These are phyloP conservation scores for Galendromus occidentalis DNA, from an alignment of 1,140 invertebrate species.

Conservation along the genomic window DNA sequence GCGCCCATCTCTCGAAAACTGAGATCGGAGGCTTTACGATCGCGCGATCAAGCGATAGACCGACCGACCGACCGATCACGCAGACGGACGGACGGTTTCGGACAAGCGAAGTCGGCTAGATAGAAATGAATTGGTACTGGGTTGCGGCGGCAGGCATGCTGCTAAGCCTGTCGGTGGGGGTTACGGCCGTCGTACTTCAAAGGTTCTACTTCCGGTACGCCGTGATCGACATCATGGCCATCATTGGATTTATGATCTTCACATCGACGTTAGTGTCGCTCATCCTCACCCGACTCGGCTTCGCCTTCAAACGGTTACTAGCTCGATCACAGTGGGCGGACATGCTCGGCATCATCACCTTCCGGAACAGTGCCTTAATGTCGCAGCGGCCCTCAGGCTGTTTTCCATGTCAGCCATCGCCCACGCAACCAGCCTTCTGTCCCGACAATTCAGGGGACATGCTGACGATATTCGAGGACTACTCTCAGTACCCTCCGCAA, in stretches of 20 bases:
- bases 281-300: conserved; percentile 6
- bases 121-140: conserved; percentile 4
- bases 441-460: conserved; percentile 10
- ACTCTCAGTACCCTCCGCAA: conserved; percentile 5
- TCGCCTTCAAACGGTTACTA: conserved; percentile 4
- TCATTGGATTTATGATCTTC: conserved; percentile 12
- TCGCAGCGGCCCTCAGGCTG: conserved; percentile 7
- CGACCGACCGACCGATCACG: no score
- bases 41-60: no score
- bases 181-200: conserved; percentile 6
- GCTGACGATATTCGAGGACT: conserved; percentile 8
- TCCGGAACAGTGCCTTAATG: conserved; percentile 11
- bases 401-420: conserved; percentile 1
- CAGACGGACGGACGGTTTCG: no score
- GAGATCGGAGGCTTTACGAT: no score
- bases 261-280: conserved; percentile 3
- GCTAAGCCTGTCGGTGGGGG: conserved; percentile 8
- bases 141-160: conserved; percentile 6
- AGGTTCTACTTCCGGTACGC: conserved; percentile 10
- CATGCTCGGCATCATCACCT: conserved; percentile 8
- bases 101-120: not conserved
- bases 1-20: no score
- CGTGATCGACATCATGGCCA: conserved; percentile 7
- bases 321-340: conserved; percentile 10
- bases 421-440: conserved; percentile 2